Evolutionary conservation across 2,113 vertebrate genomes (phyloP).

Genomic region (Uropsilus gracilis): DNA sequence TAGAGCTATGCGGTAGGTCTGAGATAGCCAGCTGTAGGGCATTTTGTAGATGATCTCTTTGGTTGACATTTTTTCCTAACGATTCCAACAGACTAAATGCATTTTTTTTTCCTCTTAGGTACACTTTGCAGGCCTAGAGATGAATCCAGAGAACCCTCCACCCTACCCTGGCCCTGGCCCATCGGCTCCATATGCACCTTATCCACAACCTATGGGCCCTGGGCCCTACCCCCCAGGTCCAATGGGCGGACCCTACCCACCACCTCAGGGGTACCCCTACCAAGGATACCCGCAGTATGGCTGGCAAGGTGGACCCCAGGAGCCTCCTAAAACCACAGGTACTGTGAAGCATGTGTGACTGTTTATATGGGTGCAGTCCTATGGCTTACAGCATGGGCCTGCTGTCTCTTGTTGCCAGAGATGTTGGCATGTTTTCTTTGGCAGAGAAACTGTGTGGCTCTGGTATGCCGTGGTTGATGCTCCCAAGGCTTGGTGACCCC

Average conservation of each 20-base stretch:
- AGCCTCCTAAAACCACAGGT: conserved; percentile 97
- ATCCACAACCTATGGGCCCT: conserved; percentile 86
- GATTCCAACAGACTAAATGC: conserved; percentile 44
- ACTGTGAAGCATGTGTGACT: not conserved
- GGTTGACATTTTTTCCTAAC: conserved; percentile 1
- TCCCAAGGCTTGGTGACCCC: not conserved
- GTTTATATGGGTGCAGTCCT: not conserved
- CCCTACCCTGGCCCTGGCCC: conserved; percentile 92
- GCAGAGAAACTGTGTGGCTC: not conserved
- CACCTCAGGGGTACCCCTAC: conserved; percentile 91
- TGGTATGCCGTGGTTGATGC: conserved; percentile 6
- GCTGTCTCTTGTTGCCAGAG: not conserved
- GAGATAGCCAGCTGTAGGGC: not conserved
- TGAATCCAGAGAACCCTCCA: conserved; percentile 94
- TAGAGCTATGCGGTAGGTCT: not conserved
- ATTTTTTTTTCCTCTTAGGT: conserved; percentile 81
- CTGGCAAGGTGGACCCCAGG: conserved; percentile 91
- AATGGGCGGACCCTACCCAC: conserved; percentile 89
- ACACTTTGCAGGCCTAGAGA: conserved; percentile 77
- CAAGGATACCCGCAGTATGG: conserved; percentile 90
- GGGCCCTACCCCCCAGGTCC: conserved; percentile 87
- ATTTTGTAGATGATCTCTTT: conserved; percentile 43
- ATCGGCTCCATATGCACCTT: conserved; percentile 91
- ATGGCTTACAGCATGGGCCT: not conserved
- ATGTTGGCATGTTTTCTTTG: not conserved